Evolutionary conservation across 2,888 invertebrate species (phyloP).

Genomic region (Seira ritae): DNA sequence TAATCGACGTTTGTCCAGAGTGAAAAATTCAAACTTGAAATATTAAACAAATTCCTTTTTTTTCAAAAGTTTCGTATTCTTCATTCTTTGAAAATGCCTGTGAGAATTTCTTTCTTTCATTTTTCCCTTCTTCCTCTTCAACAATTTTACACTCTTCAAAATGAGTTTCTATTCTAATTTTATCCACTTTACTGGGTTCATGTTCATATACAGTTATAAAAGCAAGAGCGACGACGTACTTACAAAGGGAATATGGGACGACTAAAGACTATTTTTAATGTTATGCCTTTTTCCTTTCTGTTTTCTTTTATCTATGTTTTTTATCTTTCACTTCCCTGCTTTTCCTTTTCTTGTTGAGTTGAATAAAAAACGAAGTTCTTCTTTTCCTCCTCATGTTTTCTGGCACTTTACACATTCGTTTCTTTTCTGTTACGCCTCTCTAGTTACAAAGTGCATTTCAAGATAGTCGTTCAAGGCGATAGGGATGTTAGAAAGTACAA

Average conservation of each 20-base stretch:
- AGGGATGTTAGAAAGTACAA: not conserved
- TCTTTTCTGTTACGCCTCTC: conserved; percentile 43
- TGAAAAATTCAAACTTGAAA: not conserved
- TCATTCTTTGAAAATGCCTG: too few relatives aligned
- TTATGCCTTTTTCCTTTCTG: conserved; percentile 22
- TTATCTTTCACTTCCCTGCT: not conserved
- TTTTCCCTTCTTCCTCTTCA: too few relatives aligned
- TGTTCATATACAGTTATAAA: too few relatives aligned
- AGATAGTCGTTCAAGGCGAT: not conserved
- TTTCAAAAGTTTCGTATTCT: not conserved
- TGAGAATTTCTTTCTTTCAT: too few relatives aligned
- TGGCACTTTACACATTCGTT: conserved; percentile 42
- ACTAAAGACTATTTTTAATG: not conserved
- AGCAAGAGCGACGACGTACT: not conserved
- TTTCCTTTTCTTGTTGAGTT: too few relatives aligned
- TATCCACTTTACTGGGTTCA: too few relatives aligned
- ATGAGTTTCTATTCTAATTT: not conserved
- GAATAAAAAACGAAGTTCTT: not conserved
- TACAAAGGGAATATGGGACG: not conserved
- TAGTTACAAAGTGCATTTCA: not conserved
- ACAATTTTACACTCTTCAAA: not conserved
- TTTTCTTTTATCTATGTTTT: not conserved
- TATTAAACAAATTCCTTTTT: not conserved
- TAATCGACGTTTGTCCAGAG: too few relatives aligned
- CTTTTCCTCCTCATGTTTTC: not conserved